Percentiles rank a stretch among this genome's conserved stretches.
These are phyloP conservation scores for Periphyllus acericola DNA, from an alignment of 2,888 invertebrate genomes.

Conservation along the genomic window DNA sequence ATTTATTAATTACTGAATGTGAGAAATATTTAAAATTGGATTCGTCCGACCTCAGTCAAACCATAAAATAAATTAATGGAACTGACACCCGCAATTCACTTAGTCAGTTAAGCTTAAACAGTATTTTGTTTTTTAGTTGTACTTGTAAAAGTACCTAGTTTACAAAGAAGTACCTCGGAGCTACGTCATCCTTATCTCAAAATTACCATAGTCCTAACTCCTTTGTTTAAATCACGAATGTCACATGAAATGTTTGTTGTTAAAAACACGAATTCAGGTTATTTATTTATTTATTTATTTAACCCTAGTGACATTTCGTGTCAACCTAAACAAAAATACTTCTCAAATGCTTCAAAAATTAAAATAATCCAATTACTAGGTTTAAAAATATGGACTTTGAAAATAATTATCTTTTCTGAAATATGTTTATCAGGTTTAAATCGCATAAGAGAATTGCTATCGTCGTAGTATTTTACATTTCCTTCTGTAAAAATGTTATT, in stretches of 20 bases:
- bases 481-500: no score
- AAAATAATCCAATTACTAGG: neutral
- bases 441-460: no score
- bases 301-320: neutral
- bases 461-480: no score
- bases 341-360: slow-evolving; percentile 15
- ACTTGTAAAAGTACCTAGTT: slow-evolving; percentile 21
- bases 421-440: neutral
- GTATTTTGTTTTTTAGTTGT: neutral
- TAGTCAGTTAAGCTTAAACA: slow-evolving; percentile 2
- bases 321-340: slow-evolving; percentile 9
- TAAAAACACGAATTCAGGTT: slow-evolving; percentile 18
- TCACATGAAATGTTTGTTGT: slow-evolving; percentile 24
- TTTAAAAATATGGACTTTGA: neutral
- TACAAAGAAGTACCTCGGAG: neutral
- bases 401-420: neutral
- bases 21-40: neutral
- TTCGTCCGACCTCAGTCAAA: neutral
- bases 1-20: neutral
- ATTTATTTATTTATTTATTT: slow-evolving; percentile 10
- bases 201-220: slow-evolving; percentile 29
- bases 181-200: slow-evolving; percentile 3
- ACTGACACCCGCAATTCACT: slow-evolving; percentile 30
- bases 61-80: slow-evolving; percentile 33
- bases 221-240: slow-evolving; percentile 37